Evolutionary conservation across 2,888 invertebrate species (phyloP).

Genomic region (Troides oblongomaculatus): DNA sequence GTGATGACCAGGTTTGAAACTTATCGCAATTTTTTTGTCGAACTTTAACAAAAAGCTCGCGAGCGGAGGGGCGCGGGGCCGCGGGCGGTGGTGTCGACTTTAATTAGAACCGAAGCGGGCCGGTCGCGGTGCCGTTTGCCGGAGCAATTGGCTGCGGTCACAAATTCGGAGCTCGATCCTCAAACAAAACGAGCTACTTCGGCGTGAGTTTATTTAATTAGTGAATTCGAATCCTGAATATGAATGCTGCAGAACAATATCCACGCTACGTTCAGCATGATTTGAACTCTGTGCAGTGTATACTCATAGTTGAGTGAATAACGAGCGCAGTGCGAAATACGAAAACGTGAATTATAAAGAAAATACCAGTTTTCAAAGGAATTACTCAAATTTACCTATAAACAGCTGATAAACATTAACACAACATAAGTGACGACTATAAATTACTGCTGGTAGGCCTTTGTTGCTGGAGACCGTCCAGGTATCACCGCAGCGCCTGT

Average conservation of each 20-base stretch:
- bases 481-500: no score
- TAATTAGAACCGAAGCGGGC: conserved; percentile 5
- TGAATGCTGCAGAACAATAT: conserved; percentile 9
- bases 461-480: no score
- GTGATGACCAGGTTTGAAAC: no score
- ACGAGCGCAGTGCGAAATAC: not conserved
- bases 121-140: conserved; percentile 35
- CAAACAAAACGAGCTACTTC: conserved; percentile 42
- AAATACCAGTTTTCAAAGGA: no score
- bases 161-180: conserved; percentile 39
- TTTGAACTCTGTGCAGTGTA: not conserved
- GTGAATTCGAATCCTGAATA: conserved; percentile 35
- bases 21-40: no score
- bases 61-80: not conserved
- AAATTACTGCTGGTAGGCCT: no score
- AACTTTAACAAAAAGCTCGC: no score
- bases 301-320: not conserved
- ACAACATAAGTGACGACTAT: no score
- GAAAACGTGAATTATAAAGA: no score
- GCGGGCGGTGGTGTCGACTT: not conserved
- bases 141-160: conserved; percentile 40
- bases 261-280: not conserved
- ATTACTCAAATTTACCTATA: no score
- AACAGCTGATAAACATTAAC: no score
- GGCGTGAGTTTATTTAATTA: conserved; percentile 45